A percentile compares a stretch with the other conserved stretches of the same genome.
Conservation (phyloP, 1,140 invertebrate species). For the Drosophila kanapiae region DNA sequence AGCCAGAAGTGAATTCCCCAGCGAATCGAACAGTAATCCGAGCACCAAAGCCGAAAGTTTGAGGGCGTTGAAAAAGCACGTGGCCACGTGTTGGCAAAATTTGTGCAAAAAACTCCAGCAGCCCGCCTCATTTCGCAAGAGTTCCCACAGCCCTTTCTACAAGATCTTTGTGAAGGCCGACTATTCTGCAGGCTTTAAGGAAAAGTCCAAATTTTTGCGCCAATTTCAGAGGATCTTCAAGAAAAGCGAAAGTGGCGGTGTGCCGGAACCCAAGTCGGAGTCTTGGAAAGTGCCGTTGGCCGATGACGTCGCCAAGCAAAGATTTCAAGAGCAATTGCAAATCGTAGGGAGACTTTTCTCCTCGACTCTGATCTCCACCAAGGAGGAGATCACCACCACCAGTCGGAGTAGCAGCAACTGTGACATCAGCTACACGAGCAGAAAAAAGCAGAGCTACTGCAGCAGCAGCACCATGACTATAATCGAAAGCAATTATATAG, state of each 20-base stretch:
- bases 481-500: conserved; percentile 58
- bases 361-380: conserved; percentile 61
- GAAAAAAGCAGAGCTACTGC: conserved; percentile 1
- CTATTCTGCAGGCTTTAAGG: conserved; percentile 29
- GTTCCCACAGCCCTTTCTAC: conserved; percentile 39
- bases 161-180: conserved; percentile 51
- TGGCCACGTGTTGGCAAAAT: conserved; percentile 80
- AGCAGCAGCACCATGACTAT: conserved; percentile 68
- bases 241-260: conserved; percentile 4
- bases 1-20: conserved; percentile 76
- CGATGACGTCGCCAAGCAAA: conserved; percentile 6
- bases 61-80: conserved; percentile 60
- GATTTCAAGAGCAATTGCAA: conserved; percentile 31
- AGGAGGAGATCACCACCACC: conserved; percentile 14
- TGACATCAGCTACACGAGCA: conserved; percentile 12
- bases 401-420: background rate
- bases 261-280: conserved; percentile 4
- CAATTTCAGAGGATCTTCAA: conserved; percentile 57
- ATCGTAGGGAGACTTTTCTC: conserved; percentile 71
- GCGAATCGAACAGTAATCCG: conserved; percentile 69
- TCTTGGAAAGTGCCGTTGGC: conserved; percentile 13
- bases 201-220: conserved; percentile 43
- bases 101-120: conserved; percentile 57
- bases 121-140: conserved; percentile 29
- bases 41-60: conserved; percentile 39